Base-by-base conservation (phyloP, 2,113 vertebrate species). In the Suricata suricatta region DNA sequence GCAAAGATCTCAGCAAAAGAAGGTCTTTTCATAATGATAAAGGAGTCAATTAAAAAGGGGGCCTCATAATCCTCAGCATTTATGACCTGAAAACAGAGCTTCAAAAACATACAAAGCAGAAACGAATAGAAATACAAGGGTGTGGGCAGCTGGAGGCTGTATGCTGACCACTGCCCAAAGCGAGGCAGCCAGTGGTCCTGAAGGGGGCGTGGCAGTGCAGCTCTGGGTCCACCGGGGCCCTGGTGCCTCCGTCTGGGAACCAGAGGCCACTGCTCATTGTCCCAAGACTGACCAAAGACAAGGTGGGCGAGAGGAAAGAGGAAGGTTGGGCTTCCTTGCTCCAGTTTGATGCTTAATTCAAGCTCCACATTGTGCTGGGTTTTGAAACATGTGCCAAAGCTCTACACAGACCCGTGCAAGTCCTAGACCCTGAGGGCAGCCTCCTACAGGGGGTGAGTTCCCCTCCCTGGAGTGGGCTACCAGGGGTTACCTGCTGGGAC, bases 301-400 rank as follows among this genome's bases (percentile, higher is more conserved):
- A 33, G 57, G 6, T 7, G 19, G n/a, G n/a, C 15, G 13, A 27
- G 8, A 9, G 10, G 33, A 21, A 52, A 29, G 54, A 12, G 44
- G 44, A n/a, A n/a, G 44, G 44, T 16, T 3, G 44, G 23, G 31
- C 31, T 57, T 3, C 31, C n/a, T 29, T 9, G 47, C 15, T 25
- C 0, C n/a, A 0, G 1, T 2, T 8, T 2, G 3, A 6, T 7
- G 1, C 68, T 25, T 3, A 3, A 1, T 19, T 64, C 44, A 12
- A 11, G 35, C 12, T 95, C 52, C 17, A 47, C 2, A 0, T 4
- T 1, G 38, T 25, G 27, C 71, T 29, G n/a, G 9, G 0, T 52
- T 68, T 15, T n/a, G 35, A 69, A 69, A 21, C 9, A 29, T 5
- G 47, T 3, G 31, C 10, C 29, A 12, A 25, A n/a, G 7, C 15